These are phyloP conservation scores for Epizoanthus stellaris DNA, from an alignment of 92 coral and sea anemone genomes.

Conservation along the genomic window DNA sequence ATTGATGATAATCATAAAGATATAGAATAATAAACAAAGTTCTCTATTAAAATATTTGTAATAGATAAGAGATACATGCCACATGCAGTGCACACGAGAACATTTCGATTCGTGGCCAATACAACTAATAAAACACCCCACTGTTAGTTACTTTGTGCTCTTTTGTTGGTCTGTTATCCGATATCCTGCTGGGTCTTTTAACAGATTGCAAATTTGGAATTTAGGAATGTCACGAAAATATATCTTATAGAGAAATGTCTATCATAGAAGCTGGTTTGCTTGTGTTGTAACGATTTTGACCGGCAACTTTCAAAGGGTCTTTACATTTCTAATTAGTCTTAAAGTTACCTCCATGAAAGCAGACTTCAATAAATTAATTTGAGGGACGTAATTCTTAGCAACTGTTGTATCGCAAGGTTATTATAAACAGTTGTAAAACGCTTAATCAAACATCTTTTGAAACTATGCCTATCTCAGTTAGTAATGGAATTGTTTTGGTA, in stretches of 20 bases:
- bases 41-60: no score
- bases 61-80: no score
- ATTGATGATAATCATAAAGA: no score
- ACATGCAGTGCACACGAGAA: no score
- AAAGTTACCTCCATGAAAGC: conserved; percentile 31
- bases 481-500: neutral
- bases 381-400: neutral
- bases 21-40: no score
- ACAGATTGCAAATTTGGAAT: neutral
- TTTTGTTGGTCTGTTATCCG: neutral
- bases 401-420: neutral
- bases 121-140: neutral
- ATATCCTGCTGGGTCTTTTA: conserved; percentile 1
- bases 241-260: neutral
- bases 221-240: conserved; percentile 18
- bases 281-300: neutral
- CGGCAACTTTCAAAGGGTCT: neutral
- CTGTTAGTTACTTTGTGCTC: neutral
- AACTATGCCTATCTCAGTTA: neutral
- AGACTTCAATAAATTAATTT: neutral
- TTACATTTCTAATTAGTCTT: neutral
- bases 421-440: conserved; percentile 26
- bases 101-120: no score
- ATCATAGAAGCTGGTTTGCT: neutral
- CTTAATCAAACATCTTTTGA: neutral